Percentiles rank a stretch among this genome's conserved stretches.
phyloP scores from a whole-genome alignment of 2,888 invertebrate genomes.

The Zhengitettix transpicula region DNA sequence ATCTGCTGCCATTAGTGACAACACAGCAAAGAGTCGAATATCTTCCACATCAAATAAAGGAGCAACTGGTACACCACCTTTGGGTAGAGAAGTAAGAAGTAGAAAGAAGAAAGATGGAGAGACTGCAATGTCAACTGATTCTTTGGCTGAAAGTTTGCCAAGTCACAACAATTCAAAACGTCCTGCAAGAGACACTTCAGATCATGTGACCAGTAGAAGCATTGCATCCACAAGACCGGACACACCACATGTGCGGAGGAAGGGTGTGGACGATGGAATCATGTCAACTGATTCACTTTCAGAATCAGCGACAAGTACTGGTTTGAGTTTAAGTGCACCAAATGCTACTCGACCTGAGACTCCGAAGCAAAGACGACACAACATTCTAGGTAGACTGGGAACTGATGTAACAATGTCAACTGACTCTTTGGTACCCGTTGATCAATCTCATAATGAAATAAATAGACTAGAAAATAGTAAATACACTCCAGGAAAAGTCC shows the following conservation, averaged over 20 bases:
- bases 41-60: neutral
- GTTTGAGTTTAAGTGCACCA: slow-evolving; percentile 3
- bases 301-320: slow-evolving; percentile 13
- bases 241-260: slow-evolving; percentile 22
- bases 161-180: slow-evolving; percentile 1
- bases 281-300: slow-evolving; percentile 24
- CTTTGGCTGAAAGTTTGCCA: slow-evolving; percentile 5
- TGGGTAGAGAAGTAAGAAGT: slow-evolving; percentile 1
- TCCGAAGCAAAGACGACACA: slow-evolving; percentile 2
- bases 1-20: slow-evolving; percentile 15
- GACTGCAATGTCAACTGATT: slow-evolving; percentile 9
- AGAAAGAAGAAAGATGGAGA: slow-evolving; percentile 4
- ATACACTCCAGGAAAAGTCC: neutral
- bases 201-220: slow-evolving; percentile 17
- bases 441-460: slow-evolving; percentile 7
- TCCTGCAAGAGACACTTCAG: neutral
- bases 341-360: slow-evolving; percentile 7
- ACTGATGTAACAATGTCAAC: slow-evolving; percentile 25
- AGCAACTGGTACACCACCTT: slow-evolving; percentile 3
- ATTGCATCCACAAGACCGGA: slow-evolving; percentile 26
- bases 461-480: slow-evolving; percentile 2
- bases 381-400: slow-evolving; percentile 12
- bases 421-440: slow-evolving; percentile 25
- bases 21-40: slow-evolving; percentile 1
- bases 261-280: slow-evolving; percentile 14